A percentile compares a stretch with the other conserved stretches of the same genome.
phyloP scores from a whole-genome alignment of 2,797 vertebrate species.

The Hoplostethus mediterraneus region DNA sequence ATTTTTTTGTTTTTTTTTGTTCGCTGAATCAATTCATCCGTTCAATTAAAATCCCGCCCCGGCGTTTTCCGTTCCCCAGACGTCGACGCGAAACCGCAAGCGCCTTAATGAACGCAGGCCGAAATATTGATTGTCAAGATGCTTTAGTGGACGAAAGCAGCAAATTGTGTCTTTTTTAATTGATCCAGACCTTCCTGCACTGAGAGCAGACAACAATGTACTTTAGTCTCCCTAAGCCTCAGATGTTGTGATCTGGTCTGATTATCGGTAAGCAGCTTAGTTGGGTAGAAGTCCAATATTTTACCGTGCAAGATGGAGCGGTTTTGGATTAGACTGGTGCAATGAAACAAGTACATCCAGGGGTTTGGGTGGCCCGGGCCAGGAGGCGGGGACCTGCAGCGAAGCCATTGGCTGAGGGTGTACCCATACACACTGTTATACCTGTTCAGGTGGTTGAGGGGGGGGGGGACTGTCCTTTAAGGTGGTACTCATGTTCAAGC shows the following conservation, averaged over 20 bases:
- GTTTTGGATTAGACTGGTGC: conserved; percentile 47
- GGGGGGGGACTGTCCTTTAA: too few relatives aligned
- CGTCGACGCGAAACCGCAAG: neutral
- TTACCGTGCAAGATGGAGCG: conserved; percentile 49
- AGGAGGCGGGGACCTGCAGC: conserved; percentile 12
- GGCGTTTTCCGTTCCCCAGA: conserved; percentile 1
- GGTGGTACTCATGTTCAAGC: too few relatives aligned
- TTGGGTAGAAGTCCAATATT: conserved; percentile 54
- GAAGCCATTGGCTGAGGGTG: neutral
- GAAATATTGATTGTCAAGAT: neutral
- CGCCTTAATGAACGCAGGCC: neutral
- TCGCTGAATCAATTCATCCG: neutral
- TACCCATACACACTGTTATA: neutral
- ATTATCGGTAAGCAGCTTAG: conserved; percentile 83
- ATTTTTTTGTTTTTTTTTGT: conserved; percentile 6
- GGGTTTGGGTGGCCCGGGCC: conserved; percentile 43
- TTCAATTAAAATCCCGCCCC: neutral
- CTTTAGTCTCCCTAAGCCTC: conserved; percentile 63
- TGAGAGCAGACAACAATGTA: conserved; percentile 60
- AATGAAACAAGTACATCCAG: conserved; percentile 56
- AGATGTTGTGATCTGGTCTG: conserved; percentile 73
- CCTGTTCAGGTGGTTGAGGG: too few relatives aligned
- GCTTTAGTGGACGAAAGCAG: conserved; percentile 3
- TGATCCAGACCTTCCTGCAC: conserved; percentile 39
- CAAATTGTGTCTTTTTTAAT: conserved; percentile 40